Conservation (phyloP, 2,888 invertebrate species). For the Tryphoninae sp. region DNA sequence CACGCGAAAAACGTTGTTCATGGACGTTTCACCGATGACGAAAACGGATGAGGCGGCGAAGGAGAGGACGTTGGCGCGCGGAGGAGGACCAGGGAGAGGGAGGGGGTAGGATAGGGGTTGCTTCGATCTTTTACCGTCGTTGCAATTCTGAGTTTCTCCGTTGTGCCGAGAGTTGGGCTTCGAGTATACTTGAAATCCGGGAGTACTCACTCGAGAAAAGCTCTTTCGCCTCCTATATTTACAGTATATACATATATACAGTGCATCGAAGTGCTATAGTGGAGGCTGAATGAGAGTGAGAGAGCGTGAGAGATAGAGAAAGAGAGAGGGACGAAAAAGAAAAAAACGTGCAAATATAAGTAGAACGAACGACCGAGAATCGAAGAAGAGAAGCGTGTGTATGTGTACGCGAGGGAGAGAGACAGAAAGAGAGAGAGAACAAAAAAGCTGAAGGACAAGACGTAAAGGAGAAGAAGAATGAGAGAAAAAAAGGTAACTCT, state of each 20-base stretch:
- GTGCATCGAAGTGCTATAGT: constrained; percentile 42
- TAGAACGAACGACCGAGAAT: constrained; percentile 43
- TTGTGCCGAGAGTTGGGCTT: constrained; percentile 50
- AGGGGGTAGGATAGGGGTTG: constrained; percentile 7
- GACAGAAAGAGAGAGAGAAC: constrained; percentile 15
- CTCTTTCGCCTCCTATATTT: constrained; percentile 45
- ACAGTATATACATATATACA: constrained; percentile 29
- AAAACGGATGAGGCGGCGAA: constrained; percentile 18
- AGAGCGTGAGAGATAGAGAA: constrained; percentile 24
- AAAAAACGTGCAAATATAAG: constrained; percentile 46
- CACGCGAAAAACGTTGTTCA: constrained; percentile 19
- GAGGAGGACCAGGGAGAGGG: constrained; percentile 4
- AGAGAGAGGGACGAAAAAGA: constrained; percentile 8
- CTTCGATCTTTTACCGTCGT: constrained; percentile 56
- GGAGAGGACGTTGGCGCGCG: background rate
- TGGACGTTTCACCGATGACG: background rate
- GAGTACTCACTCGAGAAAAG: constrained; percentile 61
- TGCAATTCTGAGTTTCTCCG: constrained; percentile 55
- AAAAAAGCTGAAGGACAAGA: constrained; percentile 14
- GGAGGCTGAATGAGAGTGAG: background rate
- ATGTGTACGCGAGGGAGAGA: background rate
- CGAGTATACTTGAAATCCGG: constrained; percentile 52
- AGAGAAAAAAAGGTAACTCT: constrained; percentile 43
- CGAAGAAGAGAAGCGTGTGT: background rate
- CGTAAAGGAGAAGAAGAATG: constrained; percentile 23